Evolutionary conservation across 2,113 vertebrate species (phyloP).

Genomic region (Laticauda colubrina): DNA sequence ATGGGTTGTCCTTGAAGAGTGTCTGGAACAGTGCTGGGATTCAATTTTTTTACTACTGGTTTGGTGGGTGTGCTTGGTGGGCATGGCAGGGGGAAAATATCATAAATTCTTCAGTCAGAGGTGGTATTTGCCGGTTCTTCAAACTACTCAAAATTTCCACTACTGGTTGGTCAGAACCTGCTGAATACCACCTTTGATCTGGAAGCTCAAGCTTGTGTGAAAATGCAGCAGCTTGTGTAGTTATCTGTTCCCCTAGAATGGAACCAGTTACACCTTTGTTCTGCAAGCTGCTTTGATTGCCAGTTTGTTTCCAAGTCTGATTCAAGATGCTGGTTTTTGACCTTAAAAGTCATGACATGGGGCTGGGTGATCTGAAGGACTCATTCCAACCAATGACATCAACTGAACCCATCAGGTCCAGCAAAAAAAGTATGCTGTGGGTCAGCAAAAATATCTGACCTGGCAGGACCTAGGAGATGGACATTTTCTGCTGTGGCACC

Average conservation of each 20-base stretch:
- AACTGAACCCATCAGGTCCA: not conserved
- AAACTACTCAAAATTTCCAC: too few species aligned
- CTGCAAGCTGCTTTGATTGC: not conserved
- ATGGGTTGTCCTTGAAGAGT: not conserved
- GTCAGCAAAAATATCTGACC: not conserved
- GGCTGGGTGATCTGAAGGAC: not conserved
- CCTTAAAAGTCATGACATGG: not conserved
- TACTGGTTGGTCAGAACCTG: too few species aligned
- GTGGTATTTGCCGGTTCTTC: too few species aligned
- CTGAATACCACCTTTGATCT: too few species aligned
- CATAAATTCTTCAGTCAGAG: too few species aligned
- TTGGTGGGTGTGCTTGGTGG: too few species aligned
- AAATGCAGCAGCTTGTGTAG: not conserved
- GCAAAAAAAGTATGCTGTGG: not conserved
- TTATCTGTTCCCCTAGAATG: not conserved
- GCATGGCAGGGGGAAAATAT: too few species aligned
- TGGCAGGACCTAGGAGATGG: not conserved
- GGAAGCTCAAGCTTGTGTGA: not conserved
- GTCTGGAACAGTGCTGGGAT: not conserved
- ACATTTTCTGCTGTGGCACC: not conserved
- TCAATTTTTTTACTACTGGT: too few species aligned
- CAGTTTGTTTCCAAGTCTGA: not conserved
- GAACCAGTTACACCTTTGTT: not conserved
- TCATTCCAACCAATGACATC: not conserved
- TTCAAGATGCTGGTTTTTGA: not conserved